These are phyloP conservation scores for Mythimna pallens DNA, from an alignment of 2,888 invertebrate genomes.

Conservation along the genomic window DNA sequence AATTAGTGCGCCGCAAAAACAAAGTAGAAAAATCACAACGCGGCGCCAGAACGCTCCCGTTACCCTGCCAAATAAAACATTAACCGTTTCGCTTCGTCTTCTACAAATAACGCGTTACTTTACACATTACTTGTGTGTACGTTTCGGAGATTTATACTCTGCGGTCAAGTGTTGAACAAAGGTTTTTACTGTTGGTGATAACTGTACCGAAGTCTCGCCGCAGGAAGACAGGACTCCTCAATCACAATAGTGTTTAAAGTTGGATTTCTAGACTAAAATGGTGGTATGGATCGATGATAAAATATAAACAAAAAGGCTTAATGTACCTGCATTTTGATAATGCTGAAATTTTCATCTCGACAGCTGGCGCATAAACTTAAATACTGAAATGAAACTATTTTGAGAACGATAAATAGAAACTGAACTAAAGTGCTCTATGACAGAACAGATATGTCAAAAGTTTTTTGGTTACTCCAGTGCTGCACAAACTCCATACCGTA, in stretches of 20 bases:
- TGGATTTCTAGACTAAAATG: not conserved
- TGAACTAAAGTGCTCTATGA: slow-evolving; percentile 14
- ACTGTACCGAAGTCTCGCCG: slow-evolving; percentile 8
- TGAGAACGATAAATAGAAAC: not conserved
- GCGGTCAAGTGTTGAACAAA: slow-evolving; percentile 31
- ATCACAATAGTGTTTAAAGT: not conserved
- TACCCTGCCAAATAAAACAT: slow-evolving; percentile 71
- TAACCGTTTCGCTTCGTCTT: slow-evolving; percentile 60
- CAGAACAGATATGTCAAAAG: slow-evolving; percentile 7
- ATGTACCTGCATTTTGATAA: not conserved
- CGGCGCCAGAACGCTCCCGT: slow-evolving; percentile 62
- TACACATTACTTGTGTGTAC: slow-evolving; percentile 51
- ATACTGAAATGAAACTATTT: slow-evolving; percentile 17
- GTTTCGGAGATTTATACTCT: slow-evolving; percentile 36
- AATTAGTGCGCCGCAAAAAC: slow-evolving; percentile 66
- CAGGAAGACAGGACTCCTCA: not conserved
- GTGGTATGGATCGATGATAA: not conserved
- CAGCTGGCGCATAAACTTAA: not conserved
- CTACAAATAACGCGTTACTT: slow-evolving; percentile 57
- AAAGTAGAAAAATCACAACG: slow-evolving; percentile 59
- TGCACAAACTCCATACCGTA: not conserved
- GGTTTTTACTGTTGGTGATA: slow-evolving; percentile 27
- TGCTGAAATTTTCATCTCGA: not conserved
- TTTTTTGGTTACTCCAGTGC: slow-evolving; percentile 11
- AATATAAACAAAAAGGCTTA: not conserved